A percentile compares a stretch with the other conserved stretches of the same genome.
These are phyloP conservation scores for Brienomyrus brachyistius DNA, from an alignment of 2,113 vertebrate species.

Conservation along the genomic window DNA sequence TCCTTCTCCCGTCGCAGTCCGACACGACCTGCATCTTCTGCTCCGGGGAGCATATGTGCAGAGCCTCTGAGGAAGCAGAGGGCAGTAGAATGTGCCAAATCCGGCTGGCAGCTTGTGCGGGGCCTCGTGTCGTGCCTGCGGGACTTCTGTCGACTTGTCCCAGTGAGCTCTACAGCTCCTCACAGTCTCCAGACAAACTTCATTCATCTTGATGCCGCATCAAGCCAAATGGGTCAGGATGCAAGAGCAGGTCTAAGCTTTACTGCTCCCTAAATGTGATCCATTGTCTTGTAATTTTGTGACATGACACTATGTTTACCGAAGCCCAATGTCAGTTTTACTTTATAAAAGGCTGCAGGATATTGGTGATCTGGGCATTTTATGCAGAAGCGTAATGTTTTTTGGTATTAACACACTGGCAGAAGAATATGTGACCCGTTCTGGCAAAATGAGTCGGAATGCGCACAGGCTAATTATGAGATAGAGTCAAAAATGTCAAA, in stretches of 20 bases:
- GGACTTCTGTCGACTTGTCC: conserved; percentile 44
- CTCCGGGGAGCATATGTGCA: conserved; percentile 55
- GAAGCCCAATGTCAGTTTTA: background rate
- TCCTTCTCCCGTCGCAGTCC: conserved; percentile 40
- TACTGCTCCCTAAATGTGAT: background rate
- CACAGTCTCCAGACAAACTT: conserved; percentile 36
- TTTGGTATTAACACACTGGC: background rate
- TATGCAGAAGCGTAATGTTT: background rate
- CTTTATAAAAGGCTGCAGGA: background rate
- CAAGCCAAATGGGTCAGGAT: conserved; percentile 17
- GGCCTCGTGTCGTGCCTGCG: conserved; percentile 35
- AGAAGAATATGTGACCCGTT: background rate
- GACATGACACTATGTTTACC: background rate
- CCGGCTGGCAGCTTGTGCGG: conserved; percentile 28
- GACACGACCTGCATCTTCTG: conserved; percentile 43
- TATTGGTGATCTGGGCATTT: background rate
- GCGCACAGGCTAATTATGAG: too few species aligned
- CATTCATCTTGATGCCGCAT: conserved; percentile 13
- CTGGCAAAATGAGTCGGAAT: too few species aligned
- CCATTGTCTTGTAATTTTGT: background rate
- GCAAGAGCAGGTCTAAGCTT: background rate
- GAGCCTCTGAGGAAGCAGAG: conserved; percentile 46
- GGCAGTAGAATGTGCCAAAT: conserved; percentile 46
- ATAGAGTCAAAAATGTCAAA: too few species aligned
- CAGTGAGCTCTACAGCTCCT: conserved; percentile 36